phyloP scores from a whole-genome alignment of 1,140 invertebrate genomes.

The Asobara japonica region DNA sequence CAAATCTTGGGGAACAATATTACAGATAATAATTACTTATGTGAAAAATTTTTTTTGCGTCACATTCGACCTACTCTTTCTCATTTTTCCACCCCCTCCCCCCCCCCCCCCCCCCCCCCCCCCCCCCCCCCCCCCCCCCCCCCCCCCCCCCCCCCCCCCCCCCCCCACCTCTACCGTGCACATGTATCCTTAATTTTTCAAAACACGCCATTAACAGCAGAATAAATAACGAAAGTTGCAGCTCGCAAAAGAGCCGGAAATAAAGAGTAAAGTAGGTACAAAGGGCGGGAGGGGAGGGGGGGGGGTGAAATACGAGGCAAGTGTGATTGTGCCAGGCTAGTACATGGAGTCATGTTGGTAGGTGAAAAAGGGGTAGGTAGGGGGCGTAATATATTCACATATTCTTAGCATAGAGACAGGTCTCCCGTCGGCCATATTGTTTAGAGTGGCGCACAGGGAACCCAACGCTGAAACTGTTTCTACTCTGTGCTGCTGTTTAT shows the following conservation, averaged over 20 bases:
- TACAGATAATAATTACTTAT: too few relatives aligned
- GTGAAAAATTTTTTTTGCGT: too few relatives aligned
- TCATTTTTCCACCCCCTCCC: too few relatives aligned
- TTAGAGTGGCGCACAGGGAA: constrained; percentile 26
- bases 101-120: too few relatives aligned
- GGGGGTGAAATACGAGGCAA: constrained; percentile 37
- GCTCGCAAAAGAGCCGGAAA: constrained; percentile 26
- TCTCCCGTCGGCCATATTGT: constrained; percentile 53
- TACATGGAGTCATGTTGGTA: neutral
- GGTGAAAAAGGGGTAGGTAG: neutral
- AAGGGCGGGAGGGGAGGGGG: constrained; percentile 20
- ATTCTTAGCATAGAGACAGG: constrained; percentile 51
- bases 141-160: too few relatives aligned
- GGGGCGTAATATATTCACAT: constrained; percentile 40
- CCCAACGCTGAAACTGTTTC: constrained; percentile 6
- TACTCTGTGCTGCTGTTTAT: constrained; percentile 11
- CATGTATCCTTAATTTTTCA: neutral
- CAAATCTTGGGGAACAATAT: too few relatives aligned
- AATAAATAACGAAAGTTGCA: neutral
- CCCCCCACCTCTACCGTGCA: too few relatives aligned
- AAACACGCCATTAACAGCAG: neutral
- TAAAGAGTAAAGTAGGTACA: constrained; percentile 22
- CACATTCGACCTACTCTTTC: too few relatives aligned
- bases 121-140: too few relatives aligned
- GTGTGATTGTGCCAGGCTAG: constrained; percentile 33